Base-by-base conservation (phyloP, 1,140 invertebrate genomes). In the Eurytemora carolleeae region DNA sequence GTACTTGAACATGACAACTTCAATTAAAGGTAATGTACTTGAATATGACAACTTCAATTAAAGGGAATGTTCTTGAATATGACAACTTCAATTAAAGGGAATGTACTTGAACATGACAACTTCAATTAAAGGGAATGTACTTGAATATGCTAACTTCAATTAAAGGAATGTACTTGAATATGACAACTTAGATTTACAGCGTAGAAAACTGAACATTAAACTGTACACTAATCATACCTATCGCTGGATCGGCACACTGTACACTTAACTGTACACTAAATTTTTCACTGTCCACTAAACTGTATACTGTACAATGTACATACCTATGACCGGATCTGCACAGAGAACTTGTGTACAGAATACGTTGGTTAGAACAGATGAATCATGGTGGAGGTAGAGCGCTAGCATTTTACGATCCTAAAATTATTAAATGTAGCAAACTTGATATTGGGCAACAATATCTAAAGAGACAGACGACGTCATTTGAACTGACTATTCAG, bases 311-410 rank as follows among this genome's bases (percentile, higher is more conserved):
- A 44, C 7, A 44, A 44, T 12, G 31, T 12, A n/a, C 31, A 84
- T 84, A 71, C 88, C 83, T 57, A 92, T 80, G 57, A 95, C 82
- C 55, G 84, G 84, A 69, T 93, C 89, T 67, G 83, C 84, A 71
- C 89, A 89, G 61, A 96, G 75, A 59, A 92, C 76, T 71, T 95
- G 87, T 60, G 89, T 90, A 74, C 91, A 96, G 78, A 95, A 97
- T 64, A 96, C 88, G 75, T 97, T 93, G 55, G 89, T 82, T 64
- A 91, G 75, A 57, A 96, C 87, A 67, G 89, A 94, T 25, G 79
- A 81, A 72, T 95, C 91, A 71, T 95, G 89, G 71, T 97, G 91
- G 21, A 96, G 76, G 76, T 96, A 97, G 55, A 97, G 79, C 18
- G 87, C 90, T 64, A 96, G 72, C 56, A 93, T 77, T 75, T 88